phyloP scores from a whole-genome alignment of 2,797 vertebrate species.

The Naso thynnoides region DNA sequence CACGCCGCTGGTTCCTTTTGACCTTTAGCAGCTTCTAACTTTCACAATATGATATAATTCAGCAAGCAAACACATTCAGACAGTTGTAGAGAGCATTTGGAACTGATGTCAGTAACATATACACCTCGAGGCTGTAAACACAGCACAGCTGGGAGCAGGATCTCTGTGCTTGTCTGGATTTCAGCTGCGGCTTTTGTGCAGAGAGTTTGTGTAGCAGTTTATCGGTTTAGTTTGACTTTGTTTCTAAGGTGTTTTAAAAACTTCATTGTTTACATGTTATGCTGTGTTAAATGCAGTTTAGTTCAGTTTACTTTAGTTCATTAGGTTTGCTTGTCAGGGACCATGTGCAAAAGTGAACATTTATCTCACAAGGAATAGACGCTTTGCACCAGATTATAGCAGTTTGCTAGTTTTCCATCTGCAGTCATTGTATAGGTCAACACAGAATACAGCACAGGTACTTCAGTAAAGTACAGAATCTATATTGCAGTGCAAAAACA shows the following conservation, averaged over 20 bases:
- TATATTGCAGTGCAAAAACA: no score
- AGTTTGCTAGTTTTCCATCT: no score
- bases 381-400: no score
- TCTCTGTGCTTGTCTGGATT: conserved; percentile 15
- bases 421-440: no score
- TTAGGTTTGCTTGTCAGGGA: no score
- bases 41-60: conserved; percentile 10
- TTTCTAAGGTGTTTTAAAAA: not conserved
- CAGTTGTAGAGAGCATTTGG: conserved; percentile 15
- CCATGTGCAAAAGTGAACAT: no score
- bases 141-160: conserved; percentile 18
- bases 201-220: conserved; percentile 20
- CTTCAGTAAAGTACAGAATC: no score
- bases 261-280: not conserved
- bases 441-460: no score
- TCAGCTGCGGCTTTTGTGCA: conserved; percentile 11
- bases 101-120: conserved; percentile 18
- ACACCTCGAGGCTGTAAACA: conserved; percentile 28
- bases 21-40: conserved; percentile 46
- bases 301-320: no score
- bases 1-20: conserved; percentile 21
- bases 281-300: no score
- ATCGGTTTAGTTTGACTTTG: conserved; percentile 6
- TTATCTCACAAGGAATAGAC: no score
- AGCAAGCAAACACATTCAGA: conserved; percentile 7